Conservation (phyloP, 2,888 invertebrate genomes). For the Polymixis flavicincta region DNA sequence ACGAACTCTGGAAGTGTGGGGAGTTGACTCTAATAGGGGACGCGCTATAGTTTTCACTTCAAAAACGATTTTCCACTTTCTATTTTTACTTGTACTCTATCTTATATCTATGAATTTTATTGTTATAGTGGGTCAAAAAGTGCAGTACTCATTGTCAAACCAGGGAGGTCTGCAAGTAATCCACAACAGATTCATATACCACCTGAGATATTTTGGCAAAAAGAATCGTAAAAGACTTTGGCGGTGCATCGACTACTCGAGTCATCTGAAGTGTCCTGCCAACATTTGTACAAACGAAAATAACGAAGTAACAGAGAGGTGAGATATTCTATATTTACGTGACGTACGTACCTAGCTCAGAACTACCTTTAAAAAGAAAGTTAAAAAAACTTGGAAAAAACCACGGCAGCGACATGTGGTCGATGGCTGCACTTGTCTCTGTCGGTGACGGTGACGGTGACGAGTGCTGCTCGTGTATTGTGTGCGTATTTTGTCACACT, state of each 20-base stretch:
- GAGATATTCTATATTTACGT: constrained; percentile 4
- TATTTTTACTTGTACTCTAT: background rate
- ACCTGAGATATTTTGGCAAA: constrained; percentile 76
- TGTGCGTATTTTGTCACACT: background rate
- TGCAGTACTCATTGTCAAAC: constrained; percentile 83
- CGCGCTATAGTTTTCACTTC: background rate
- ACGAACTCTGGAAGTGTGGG: too few relatives aligned
- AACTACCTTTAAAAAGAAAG: background rate
- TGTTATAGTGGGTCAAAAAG: constrained; percentile 49
- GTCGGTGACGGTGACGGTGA: too few relatives aligned
- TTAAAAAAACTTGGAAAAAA: background rate
- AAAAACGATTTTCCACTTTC: background rate
- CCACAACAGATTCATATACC: constrained; percentile 83
- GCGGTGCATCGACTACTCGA: constrained; percentile 85
- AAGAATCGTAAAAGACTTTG: constrained; percentile 75
- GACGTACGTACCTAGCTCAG: background rate
- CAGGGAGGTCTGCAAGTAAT: constrained; percentile 84
- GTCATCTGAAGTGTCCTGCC: constrained; percentile 78
- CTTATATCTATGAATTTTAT: background rate
- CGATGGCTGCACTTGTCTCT: too few relatives aligned
- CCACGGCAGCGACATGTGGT: background rate
- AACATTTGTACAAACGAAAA: constrained; percentile 77
- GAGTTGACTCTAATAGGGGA: too few relatives aligned
- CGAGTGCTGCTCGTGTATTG: too few relatives aligned
- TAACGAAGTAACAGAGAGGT: constrained; percentile 82